These are phyloP conservation scores for Pandemis cinnamomeana DNA, from an alignment of 2,888 invertebrate genomes.

Conservation along the genomic window DNA sequence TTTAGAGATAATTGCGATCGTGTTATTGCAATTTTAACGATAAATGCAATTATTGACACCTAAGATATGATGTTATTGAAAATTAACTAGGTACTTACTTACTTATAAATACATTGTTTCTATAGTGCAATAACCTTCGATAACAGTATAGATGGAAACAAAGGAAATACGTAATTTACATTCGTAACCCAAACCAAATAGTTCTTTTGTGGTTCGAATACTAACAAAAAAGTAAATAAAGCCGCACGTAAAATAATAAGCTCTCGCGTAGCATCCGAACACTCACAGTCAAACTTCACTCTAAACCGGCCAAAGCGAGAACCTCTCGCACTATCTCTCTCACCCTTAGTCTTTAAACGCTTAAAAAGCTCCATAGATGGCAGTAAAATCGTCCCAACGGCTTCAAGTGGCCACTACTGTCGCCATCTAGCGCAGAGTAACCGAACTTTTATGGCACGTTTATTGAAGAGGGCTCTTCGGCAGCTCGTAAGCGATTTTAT, in stretches of 20 bases:
- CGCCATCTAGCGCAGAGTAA: constrained; percentile 83
- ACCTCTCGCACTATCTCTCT: constrained; percentile 52
- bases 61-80: neutral
- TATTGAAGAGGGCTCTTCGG: constrained; percentile 84
- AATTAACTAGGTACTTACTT: neutral
- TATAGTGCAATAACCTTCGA: neutral
- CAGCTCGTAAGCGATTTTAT: constrained; percentile 85
- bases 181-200: constrained; percentile 23
- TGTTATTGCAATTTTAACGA: neutral
- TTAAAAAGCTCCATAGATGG: constrained; percentile 84
- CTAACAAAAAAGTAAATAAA: constrained; percentile 28
- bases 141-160: constrained; percentile 6
- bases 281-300: constrained; percentile 57
- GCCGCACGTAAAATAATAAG: constrained; percentile 23
- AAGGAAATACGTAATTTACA: constrained; percentile 19
- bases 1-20: neutral
- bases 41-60: neutral
- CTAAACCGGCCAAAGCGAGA: constrained; percentile 55
- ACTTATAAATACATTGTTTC: neutral
- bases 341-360: constrained; percentile 67
- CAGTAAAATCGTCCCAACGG: constrained; percentile 80
- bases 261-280: constrained; percentile 8
- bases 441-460: constrained; percentile 83
- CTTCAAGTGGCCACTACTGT: constrained; percentile 80
- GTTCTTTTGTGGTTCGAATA: constrained; percentile 19